These are phyloP conservation scores for Scolopax mira DNA, from an alignment of 2,113 vertebrate species.

Conservation along the genomic window DNA sequence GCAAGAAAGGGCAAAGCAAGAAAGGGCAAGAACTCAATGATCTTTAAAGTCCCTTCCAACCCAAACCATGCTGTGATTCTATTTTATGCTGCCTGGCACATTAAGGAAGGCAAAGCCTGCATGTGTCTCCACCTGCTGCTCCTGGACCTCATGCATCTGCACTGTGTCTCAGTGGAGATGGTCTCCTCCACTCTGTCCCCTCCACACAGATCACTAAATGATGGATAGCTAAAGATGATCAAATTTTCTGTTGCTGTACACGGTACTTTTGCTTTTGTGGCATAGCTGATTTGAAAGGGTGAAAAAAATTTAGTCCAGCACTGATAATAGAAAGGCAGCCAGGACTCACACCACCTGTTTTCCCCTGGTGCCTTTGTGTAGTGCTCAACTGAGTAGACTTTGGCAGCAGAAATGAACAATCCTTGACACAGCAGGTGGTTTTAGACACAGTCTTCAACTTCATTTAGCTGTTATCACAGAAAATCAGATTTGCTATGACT, in stretches of 20 bases:
- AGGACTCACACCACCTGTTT: background rate
- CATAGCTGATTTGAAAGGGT: background rate
- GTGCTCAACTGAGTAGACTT: background rate
- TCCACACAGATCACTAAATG: background rate
- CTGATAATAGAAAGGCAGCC: background rate
- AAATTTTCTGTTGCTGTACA: background rate
- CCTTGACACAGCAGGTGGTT: constrained; percentile 11
- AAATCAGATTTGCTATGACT: constrained; percentile 14
- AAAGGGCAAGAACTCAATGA: background rate
- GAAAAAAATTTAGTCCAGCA: background rate
- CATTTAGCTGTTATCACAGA: background rate
- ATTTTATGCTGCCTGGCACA: background rate
- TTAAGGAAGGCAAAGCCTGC: background rate
- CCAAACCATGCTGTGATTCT: no score
- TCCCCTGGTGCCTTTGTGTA: background rate
- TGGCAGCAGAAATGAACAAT: constrained; percentile 12
- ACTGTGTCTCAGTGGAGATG: no score
- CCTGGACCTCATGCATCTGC: background rate
- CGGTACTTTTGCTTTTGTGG: background rate
- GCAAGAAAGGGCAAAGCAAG: background rate
- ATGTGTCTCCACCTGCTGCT: background rate
- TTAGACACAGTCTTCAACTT: background rate
- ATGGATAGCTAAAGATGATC: background rate
- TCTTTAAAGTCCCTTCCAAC: no score
- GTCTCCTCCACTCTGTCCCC: background rate